Percentiles rank a stretch among this genome's conserved stretches.
Conservation (phyloP, 2,888 invertebrate genomes). For the Limnephilus auricula region DNA sequence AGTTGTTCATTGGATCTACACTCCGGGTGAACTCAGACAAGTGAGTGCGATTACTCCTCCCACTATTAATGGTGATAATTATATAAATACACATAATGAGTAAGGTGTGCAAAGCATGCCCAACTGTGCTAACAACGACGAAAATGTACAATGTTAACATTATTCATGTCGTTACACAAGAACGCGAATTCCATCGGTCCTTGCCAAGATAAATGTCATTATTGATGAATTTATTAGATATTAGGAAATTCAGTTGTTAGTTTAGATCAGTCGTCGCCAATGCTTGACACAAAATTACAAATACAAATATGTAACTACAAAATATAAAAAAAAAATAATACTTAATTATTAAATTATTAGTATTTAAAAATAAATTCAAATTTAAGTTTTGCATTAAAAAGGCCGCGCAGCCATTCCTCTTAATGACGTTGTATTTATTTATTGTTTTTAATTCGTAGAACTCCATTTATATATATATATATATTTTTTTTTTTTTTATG, state of each 20-base stretch:
- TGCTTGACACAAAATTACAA: neutral
- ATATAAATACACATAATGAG: constrained; percentile 25
- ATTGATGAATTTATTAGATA: neutral
- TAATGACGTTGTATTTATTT: too few relatives aligned
- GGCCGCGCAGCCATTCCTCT: too few relatives aligned
- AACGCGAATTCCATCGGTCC: neutral
- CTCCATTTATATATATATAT: too few relatives aligned
- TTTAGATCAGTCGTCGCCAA: neutral
- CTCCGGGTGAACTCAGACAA: neutral
- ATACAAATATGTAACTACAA: neutral
- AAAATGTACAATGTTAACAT: neutral
- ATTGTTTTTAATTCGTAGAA: too few relatives aligned
- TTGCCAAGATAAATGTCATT: neutral
- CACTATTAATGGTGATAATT: constrained; percentile 21
- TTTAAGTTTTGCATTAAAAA: too few relatives aligned
- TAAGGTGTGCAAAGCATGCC: neutral
- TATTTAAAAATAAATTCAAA: too few relatives aligned
- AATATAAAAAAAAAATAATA: too few relatives aligned
- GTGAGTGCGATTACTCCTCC: neutral
- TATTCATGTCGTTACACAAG: neutral
- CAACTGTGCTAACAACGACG: constrained; percentile 24
- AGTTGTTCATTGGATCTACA: constrained; percentile 29
- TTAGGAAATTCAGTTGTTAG: neutral
- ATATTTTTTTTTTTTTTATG: too few relatives aligned
- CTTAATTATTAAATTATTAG: too few relatives aligned